Conservation (phyloP, 2,113 vertebrate genomes). For the Macquaria australasica region DNA sequence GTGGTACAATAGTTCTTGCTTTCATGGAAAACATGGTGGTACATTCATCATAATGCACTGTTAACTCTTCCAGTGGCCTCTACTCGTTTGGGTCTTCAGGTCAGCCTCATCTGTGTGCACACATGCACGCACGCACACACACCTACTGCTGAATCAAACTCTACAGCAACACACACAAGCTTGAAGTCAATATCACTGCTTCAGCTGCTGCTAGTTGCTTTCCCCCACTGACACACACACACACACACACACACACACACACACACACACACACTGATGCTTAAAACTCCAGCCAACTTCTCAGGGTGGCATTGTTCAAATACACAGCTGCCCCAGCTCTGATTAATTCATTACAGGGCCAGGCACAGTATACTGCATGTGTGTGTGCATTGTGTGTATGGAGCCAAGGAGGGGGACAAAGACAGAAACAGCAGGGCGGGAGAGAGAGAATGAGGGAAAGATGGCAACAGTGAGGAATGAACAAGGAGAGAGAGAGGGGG, state of each 20-base stretch:
- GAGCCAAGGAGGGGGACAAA: constrained; percentile 20
- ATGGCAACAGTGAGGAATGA: constrained; percentile 22
- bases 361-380: constrained; percentile 21
- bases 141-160: constrained; percentile 27
- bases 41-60: constrained; percentile 25
- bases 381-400: constrained; percentile 12
- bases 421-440: constrained; percentile 32
- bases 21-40: constrained; percentile 32
- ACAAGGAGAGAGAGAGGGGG: constrained; percentile 22
- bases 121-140: neutral
- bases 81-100: constrained; percentile 6
- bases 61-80: constrained; percentile 2
- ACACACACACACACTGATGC: constrained; percentile 6
- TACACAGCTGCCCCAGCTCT: constrained; percentile 59
- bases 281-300: constrained; percentile 56
- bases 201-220: constrained; percentile 18
- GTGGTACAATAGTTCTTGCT: constrained; percentile 1
- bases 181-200: constrained; percentile 34
- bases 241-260: constrained; percentile 5
- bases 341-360: constrained; percentile 73
- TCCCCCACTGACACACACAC: constrained; percentile 1
- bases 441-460: constrained; percentile 7
- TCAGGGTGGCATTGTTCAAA: constrained; percentile 69
- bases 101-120: constrained; percentile 2
- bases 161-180: constrained; percentile 17